These are phyloP conservation scores for Drosophila kohkoa DNA, from an alignment of 1,140 invertebrate species.

Conservation along the genomic window DNA sequence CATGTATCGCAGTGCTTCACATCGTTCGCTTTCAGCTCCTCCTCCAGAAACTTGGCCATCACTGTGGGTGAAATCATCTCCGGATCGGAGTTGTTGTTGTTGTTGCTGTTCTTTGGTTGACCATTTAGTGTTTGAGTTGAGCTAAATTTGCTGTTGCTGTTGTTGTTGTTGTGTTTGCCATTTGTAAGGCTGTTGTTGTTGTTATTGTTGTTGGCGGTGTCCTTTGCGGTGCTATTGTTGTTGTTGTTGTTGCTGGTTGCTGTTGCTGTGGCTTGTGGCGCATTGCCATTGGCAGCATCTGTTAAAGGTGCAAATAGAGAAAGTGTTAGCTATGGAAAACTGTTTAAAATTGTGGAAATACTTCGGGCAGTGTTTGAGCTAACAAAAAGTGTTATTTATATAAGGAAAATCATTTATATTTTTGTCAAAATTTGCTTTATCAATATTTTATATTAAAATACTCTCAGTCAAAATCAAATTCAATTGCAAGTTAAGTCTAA, in stretches of 20 bases:
- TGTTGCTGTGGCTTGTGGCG: slow-evolving; percentile 28
- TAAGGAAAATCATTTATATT: too few species aligned
- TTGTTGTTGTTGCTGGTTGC: slow-evolving; percentile 52
- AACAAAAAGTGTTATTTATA: not conserved
- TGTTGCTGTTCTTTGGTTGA: slow-evolving; percentile 56
- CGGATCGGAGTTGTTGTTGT: slow-evolving; percentile 85
- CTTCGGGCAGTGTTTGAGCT: not conserved
- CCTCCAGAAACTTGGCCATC: slow-evolving; percentile 96
- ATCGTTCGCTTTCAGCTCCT: slow-evolving; percentile 90
- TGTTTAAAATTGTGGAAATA: too few species aligned
- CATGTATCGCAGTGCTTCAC: slow-evolving; percentile 93
- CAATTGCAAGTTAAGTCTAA: too few species aligned
- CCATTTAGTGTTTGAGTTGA: slow-evolving; percentile 41
- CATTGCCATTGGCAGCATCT: slow-evolving; percentile 11
- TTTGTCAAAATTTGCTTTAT: too few species aligned
- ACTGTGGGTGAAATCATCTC: slow-evolving; percentile 96
- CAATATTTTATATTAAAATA: too few species aligned
- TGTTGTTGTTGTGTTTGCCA: slow-evolving; percentile 51
- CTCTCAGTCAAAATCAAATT: too few species aligned
- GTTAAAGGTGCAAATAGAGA: not conserved
- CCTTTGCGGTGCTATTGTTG: slow-evolving; percentile 50
- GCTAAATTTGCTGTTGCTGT: slow-evolving; percentile 54
- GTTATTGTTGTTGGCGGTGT: slow-evolving; percentile 34
- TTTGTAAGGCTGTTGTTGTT: slow-evolving; percentile 45
- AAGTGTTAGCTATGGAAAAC: not conserved